Evolutionary conservation across 2,888 invertebrate genomes (phyloP).

Genomic region (Limnephilus lunatus): DNA sequence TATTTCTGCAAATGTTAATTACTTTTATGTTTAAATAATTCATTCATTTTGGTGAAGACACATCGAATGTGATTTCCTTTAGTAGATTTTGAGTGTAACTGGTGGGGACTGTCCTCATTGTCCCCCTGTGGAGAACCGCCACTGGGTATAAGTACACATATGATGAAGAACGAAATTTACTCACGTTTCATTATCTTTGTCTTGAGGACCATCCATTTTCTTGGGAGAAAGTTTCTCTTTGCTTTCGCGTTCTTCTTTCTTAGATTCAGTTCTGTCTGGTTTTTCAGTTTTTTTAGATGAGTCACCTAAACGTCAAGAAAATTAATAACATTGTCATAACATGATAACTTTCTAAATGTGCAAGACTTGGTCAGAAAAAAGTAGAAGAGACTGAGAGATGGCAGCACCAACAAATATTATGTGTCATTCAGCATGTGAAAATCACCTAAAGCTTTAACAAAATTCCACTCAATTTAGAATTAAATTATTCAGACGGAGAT

Average conservation of each 20-base stretch:
- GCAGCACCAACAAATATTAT: not conserved
- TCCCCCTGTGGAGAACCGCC: too few species aligned
- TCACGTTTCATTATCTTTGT: slow-evolving; percentile 51
- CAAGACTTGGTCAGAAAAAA: slow-evolving; percentile 53
- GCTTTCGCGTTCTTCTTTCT: slow-evolving; percentile 34
- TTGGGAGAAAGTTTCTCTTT: slow-evolving; percentile 45
- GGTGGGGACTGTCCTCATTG: too few species aligned
- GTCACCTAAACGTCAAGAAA: slow-evolving; percentile 51
- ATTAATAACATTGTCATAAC: not conserved
- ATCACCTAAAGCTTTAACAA: not conserved
- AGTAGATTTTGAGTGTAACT: too few species aligned
- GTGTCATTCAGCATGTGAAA: not conserved
- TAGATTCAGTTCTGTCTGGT: slow-evolving; percentile 16
- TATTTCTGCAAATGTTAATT: too few species aligned
- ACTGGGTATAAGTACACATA: not conserved
- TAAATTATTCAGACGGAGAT: not conserved
- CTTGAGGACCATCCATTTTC: slow-evolving; percentile 30
- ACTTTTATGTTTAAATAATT: too few species aligned
- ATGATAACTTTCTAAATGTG: not conserved
- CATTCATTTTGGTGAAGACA: too few species aligned
- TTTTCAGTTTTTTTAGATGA: slow-evolving; percentile 36
- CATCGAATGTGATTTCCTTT: too few species aligned
- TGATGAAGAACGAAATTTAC: not conserved
- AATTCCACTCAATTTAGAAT: not conserved
- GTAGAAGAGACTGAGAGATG: not conserved